These are phyloP conservation scores for Auanema freiburgensis DNA, from an alignment of 2,888 invertebrate species.

Conservation along the genomic window DNA sequence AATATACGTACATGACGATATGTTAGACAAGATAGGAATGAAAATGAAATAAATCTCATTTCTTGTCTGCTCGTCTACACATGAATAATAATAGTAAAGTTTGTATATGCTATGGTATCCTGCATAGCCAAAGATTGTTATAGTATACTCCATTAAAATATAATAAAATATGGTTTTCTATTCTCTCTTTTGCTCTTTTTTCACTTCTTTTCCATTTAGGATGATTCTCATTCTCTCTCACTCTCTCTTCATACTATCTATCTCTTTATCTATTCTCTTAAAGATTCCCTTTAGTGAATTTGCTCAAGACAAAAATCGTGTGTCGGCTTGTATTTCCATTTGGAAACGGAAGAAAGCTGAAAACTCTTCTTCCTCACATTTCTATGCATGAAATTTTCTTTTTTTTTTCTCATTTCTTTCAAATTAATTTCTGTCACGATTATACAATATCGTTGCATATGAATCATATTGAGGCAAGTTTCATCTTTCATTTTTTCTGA, in stretches of 20 bases:
- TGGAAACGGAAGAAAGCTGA: too few species aligned
- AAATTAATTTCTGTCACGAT: too few species aligned
- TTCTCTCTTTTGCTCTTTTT: conserved; percentile 20
- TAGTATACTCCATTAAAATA: too few species aligned
- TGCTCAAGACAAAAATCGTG: not conserved
- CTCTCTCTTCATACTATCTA: conserved; percentile 9
- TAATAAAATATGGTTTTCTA: too few species aligned
- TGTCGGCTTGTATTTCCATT: too few species aligned
- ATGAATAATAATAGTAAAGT: too few species aligned
- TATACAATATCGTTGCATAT: too few species aligned
- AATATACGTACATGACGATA: conserved; percentile 5
- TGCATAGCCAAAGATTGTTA: too few species aligned
- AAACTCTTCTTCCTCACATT: not conserved
- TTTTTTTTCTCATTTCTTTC: not conserved
- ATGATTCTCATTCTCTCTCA: conserved; percentile 11
- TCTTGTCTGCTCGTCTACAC: too few species aligned
- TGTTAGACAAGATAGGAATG: conserved; percentile 14
- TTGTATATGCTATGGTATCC: too few species aligned
- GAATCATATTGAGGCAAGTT: too few species aligned
- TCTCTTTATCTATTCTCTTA: not conserved
- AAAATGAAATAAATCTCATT: not conserved
- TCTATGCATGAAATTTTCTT: conserved; percentile 1
- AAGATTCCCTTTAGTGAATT: not conserved
- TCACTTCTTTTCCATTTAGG: conserved; percentile 8
- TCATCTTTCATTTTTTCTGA: too few species aligned